Evolutionary conservation across 2,113 vertebrate species (phyloP).

Genomic region (Lophotis ruficrista): DNA sequence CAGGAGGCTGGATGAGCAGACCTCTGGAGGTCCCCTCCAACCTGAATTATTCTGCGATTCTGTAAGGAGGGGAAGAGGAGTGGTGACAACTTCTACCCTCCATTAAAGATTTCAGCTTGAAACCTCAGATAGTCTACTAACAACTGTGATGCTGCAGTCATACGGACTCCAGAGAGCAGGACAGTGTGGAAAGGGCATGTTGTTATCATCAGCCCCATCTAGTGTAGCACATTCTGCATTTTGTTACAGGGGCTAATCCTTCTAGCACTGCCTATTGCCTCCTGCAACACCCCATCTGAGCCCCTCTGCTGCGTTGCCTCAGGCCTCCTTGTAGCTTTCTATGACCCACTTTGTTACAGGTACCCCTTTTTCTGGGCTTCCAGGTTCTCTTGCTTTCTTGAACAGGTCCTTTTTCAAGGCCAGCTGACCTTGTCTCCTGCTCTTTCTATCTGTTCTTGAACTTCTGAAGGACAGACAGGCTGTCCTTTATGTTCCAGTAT

Average conservation of each 20-base stretch:
- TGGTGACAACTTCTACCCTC: neutral
- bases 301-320: neutral
- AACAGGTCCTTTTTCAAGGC: neutral
- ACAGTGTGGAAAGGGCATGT: neutral
- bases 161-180: neutral
- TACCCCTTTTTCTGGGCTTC: neutral
- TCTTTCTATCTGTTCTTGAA: neutral
- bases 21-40: neutral
- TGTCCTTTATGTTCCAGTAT: neutral
- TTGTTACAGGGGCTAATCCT: neutral
- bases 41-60: neutral
- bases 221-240: neutral
- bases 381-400: neutral
- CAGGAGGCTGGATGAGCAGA: neutral
- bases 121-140: neutral
- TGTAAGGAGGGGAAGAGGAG: neutral
- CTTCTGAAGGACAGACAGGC: neutral
- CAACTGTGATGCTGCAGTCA: neutral
- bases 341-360: neutral
- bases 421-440: neutral
- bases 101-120: neutral
- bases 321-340: neutral
- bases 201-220: neutral
- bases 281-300: neutral
- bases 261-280: neutral